phyloP scores from a whole-genome alignment of 2,888 invertebrate genomes.

The Macrosiphum euphorbiae region DNA sequence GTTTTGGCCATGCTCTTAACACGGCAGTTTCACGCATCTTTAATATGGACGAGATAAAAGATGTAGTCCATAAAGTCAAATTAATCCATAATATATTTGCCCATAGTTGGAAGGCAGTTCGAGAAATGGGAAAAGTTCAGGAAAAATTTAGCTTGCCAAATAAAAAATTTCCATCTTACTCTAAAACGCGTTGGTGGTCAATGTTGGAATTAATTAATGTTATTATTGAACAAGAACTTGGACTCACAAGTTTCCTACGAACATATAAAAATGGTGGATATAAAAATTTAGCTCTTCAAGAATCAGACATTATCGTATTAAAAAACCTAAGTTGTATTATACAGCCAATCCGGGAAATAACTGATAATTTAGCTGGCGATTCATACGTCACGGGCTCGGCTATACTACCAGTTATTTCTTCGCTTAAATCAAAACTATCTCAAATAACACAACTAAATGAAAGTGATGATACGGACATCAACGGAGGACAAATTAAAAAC shows the following conservation, averaged over 20 bases:
- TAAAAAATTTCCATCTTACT: constrained; percentile 2
- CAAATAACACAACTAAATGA: background rate
- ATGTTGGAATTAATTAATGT: background rate
- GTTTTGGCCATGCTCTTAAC: constrained; percentile 22
- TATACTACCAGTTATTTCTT: constrained; percentile 23
- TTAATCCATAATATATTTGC: constrained; percentile 9
- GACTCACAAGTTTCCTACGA: constrained; percentile 9
- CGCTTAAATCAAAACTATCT: background rate
- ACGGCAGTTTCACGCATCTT: background rate
- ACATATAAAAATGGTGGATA: background rate
- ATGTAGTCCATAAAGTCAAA: constrained; percentile 18
- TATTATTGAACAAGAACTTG: constrained; percentile 28
- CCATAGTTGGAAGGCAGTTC: background rate
- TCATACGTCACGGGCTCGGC: background rate
- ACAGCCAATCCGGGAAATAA: background rate
- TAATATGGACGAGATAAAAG: constrained; percentile 1
- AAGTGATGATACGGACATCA: background rate
- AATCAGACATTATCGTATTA: background rate
- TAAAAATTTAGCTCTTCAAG: background rate
- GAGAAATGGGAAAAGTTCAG: constrained; percentile 1
- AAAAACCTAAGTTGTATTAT: background rate
- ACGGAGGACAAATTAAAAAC: background rate
- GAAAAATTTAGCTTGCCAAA: constrained; percentile 11
- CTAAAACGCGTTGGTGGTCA: constrained; percentile 10
- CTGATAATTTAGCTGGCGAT: constrained; percentile 16